A percentile compares a stretch with the other conserved stretches of the same genome.
These are phyloP conservation scores for Microctenopoma steveboyesi DNA, from an alignment of 2,797 vertebrate species.

Conservation along the genomic window DNA sequence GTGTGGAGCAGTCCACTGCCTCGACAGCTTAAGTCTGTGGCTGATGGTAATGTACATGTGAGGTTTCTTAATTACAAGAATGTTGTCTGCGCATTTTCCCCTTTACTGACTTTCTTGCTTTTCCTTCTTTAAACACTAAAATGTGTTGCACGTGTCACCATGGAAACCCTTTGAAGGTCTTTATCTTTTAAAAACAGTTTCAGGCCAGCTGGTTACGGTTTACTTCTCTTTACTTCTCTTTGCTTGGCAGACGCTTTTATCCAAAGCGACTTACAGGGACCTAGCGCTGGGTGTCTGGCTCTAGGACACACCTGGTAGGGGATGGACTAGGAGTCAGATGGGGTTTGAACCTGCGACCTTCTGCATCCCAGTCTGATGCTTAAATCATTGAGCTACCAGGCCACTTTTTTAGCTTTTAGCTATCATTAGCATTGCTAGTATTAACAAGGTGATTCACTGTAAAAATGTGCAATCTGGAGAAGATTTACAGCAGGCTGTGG, in stretches of 20 bases:
- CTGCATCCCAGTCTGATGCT: too few species aligned
- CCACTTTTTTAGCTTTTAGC: too few species aligned
- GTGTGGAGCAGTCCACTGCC: background rate
- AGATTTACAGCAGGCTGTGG: slow-evolving; percentile 37
- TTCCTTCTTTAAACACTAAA: slow-evolving; percentile 11
- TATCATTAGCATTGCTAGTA: background rate
- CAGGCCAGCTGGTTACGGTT: slow-evolving; percentile 2
- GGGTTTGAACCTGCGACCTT: too few species aligned
- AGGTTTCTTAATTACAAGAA: slow-evolving; percentile 17
- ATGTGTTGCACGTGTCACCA: slow-evolving; percentile 15
- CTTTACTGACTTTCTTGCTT: background rate
- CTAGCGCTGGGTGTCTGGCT: too few species aligned
- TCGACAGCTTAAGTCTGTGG: slow-evolving; percentile 1
- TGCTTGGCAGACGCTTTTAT: too few species aligned
- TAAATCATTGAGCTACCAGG: too few species aligned
- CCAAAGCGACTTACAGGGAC: too few species aligned
- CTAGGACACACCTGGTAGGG: too few species aligned
- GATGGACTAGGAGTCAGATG: too few species aligned
- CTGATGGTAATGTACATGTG: background rate
- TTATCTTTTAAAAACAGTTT: slow-evolving; percentile 31
- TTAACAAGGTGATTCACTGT: slow-evolving; percentile 50
- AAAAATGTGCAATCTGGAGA: slow-evolving; percentile 42
- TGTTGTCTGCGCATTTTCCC: slow-evolving; percentile 21
- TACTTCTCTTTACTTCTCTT: background rate
- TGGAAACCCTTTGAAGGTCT: slow-evolving; percentile 24